Evolutionary conservation across 2,888 invertebrate genomes (phyloP).

Genomic region (Caenorhabditis virilis): DNA sequence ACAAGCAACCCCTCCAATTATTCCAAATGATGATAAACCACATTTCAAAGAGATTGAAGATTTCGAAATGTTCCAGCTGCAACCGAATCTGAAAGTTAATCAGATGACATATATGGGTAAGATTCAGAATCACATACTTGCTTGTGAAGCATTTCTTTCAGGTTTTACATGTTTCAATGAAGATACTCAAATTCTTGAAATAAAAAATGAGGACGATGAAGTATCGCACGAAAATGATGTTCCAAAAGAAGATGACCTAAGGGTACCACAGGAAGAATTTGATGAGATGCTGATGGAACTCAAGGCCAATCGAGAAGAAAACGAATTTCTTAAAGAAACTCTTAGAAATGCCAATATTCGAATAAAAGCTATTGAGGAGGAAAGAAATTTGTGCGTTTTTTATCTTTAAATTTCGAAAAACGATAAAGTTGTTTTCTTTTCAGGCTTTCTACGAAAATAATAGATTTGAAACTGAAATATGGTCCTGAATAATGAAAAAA

Average conservation of each 20-base stretch:
- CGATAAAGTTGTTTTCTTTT: not conserved
- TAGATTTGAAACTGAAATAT: slow-evolving; percentile 21
- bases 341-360: slow-evolving; percentile 12
- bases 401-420: not conserved
- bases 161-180: slow-evolving; percentile 92
- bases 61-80: slow-evolving; percentile 91
- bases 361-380: slow-evolving; percentile 18
- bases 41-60: slow-evolving; percentile 86
- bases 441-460: slow-evolving; percentile 17
- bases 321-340: slow-evolving; percentile 17
- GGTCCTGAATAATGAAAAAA: too few relatives aligned
- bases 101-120: slow-evolving; percentile 90
- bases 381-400: slow-evolving; percentile 23
- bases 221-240: slow-evolving; percentile 4
- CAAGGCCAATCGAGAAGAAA: slow-evolving; percentile 12
- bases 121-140: too few relatives aligned
- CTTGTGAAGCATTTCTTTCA: too few relatives aligned
- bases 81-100: slow-evolving; percentile 96
- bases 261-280: slow-evolving; percentile 11
- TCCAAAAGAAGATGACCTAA: not conserved
- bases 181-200: slow-evolving; percentile 46
- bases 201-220: too few relatives aligned
- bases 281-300: slow-evolving; percentile 9
- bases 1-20: slow-evolving; percentile 87
- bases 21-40: slow-evolving; percentile 96